phyloP scores from a whole-genome alignment of 1,140 invertebrate species.

The Planococcus citri region DNA sequence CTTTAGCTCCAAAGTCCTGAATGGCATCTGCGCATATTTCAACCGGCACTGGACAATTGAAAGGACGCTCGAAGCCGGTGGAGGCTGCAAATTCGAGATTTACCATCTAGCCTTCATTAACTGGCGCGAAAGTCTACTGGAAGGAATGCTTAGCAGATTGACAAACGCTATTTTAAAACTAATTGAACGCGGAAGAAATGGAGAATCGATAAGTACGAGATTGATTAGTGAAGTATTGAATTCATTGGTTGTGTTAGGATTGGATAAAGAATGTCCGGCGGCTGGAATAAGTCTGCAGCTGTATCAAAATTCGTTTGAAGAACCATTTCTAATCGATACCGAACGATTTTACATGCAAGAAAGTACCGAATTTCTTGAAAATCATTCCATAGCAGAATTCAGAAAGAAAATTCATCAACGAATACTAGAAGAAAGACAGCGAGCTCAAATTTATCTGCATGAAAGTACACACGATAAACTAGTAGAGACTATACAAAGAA shows the following conservation, averaged over 20 bases:
- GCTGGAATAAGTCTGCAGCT: constrained; percentile 74
- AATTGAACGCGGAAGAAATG: constrained; percentile 90
- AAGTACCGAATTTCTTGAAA: constrained; percentile 80
- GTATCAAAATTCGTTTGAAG: constrained; percentile 94
- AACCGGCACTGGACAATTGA: constrained; percentile 98
- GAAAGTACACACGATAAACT: constrained; percentile 74
- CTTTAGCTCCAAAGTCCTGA: constrained; percentile 92
- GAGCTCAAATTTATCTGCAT: constrained; percentile 90
- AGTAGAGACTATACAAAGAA: constrained; percentile 83
- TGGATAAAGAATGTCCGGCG: constrained; percentile 77
- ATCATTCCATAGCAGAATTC: constrained; percentile 96
- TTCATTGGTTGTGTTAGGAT: constrained; percentile 58
- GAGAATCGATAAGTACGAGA: constrained; percentile 91
- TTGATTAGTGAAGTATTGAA: constrained; percentile 82
- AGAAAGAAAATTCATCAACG: constrained; percentile 95
- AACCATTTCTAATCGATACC: constrained; percentile 88
- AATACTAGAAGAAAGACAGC: constrained; percentile 77
- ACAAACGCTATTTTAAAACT: constrained; percentile 94
- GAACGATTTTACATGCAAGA: constrained; percentile 89
- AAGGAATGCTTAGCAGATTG: constrained; percentile 82
- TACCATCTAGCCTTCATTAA: constrained; percentile 96
- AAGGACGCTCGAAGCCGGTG: constrained; percentile 91
- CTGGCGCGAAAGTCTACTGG: constrained; percentile 92
- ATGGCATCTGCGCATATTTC: constrained; percentile 94
- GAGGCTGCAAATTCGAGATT: constrained; percentile 94